Conservation (phyloP, 2,113 vertebrate genomes). For the Ageneiosus marmoratus region DNA sequence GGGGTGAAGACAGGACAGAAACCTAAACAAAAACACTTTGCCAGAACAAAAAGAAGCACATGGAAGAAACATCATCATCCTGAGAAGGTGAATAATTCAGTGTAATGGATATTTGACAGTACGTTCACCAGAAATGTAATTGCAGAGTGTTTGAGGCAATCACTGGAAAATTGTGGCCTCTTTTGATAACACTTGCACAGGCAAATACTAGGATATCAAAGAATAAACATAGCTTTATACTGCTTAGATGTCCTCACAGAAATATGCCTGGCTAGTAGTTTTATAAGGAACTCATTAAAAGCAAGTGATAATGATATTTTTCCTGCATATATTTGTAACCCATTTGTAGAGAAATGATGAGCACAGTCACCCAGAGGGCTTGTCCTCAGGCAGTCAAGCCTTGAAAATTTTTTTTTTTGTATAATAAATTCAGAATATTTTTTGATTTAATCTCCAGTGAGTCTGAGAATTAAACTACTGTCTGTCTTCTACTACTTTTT, state of each 20-base stretch:
- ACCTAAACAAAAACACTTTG: conserved; percentile 5
- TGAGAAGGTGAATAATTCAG: not conserved
- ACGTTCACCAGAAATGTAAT: not conserved
- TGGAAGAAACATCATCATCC: not conserved
- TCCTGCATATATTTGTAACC: not conserved
- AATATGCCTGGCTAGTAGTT: not conserved
- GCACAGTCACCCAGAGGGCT: not conserved
- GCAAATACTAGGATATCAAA: not conserved
- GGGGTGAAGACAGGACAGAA: not conserved
- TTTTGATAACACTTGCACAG: not conserved
- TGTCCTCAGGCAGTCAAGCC: not conserved
- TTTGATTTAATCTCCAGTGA: not conserved
- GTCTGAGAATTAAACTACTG: not conserved
- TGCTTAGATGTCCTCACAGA: not conserved
- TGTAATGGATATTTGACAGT: not conserved
- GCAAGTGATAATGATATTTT: not conserved
- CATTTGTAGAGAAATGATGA: not conserved
- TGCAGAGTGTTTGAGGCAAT: not conserved
- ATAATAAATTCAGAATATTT: not conserved
- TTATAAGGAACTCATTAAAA: not conserved
- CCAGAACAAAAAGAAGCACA: too few species aligned
- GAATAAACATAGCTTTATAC: not conserved
- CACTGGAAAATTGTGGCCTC: not conserved
- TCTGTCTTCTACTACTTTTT: not conserved
- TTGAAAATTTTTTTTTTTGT: not conserved